These are phyloP conservation scores for Neocrepidodera transversa DNA, from an alignment of 2,888 invertebrate species.

Conservation along the genomic window DNA sequence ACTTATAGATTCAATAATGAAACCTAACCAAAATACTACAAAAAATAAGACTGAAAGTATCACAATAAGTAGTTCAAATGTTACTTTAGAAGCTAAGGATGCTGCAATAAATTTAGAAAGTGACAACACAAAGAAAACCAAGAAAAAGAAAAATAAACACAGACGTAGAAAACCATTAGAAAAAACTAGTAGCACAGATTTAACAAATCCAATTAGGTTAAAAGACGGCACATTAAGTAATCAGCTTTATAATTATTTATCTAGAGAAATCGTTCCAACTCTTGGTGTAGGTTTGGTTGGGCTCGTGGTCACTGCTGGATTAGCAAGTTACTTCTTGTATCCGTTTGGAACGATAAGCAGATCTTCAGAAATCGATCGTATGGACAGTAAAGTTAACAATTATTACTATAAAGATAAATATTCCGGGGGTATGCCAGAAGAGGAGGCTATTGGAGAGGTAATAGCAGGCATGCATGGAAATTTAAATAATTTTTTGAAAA, in stretches of 20 bases:
- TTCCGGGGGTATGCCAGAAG: slow-evolving; percentile 75
- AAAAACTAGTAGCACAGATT: slow-evolving; percentile 45
- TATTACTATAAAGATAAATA: slow-evolving; percentile 73
- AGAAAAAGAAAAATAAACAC: slow-evolving; percentile 68
- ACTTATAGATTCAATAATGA: neutral
- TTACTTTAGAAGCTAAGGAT: slow-evolving; percentile 55
- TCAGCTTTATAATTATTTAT: slow-evolving; percentile 78
- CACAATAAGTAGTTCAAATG: slow-evolving; percentile 25
- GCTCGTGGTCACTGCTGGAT: slow-evolving; percentile 74
- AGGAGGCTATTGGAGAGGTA: slow-evolving; percentile 78
- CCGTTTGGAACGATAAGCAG: slow-evolving; percentile 74
- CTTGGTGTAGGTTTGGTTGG: slow-evolving; percentile 81
- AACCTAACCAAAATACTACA: neutral
- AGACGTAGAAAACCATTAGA: slow-evolving; percentile 67
- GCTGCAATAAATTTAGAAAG: slow-evolving; percentile 52
- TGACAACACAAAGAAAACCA: slow-evolving; percentile 49
- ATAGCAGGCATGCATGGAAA: slow-evolving; percentile 55
- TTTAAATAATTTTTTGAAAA: slow-evolving; percentile 24
- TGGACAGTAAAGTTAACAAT: slow-evolving; percentile 62
- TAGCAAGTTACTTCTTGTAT: slow-evolving; percentile 79
- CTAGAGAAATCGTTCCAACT: slow-evolving; percentile 81
- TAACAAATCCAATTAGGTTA: slow-evolving; percentile 48
- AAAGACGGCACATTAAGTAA: slow-evolving; percentile 71
- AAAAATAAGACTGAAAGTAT: slow-evolving; percentile 1
- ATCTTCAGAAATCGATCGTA: slow-evolving; percentile 69